Evolutionary conservation across 35 echinoderm and acorn worm species (phyloP).

Genomic region (Ophioderma brevispina): DNA sequence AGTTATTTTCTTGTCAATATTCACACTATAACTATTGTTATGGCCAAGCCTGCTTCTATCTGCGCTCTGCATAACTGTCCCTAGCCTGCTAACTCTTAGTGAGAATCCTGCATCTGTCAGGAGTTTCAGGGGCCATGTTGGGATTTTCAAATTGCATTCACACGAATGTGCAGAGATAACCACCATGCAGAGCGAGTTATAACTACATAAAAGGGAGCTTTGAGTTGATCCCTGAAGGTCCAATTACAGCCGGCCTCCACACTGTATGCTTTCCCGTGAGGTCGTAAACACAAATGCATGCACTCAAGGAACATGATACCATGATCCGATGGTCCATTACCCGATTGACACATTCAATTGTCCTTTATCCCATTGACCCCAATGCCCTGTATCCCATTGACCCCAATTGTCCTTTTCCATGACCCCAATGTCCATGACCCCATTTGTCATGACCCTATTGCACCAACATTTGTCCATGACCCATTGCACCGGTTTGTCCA

Average conservation of each 20-base stretch:
- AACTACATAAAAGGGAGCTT: not conserved
- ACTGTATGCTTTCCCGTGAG: slow-evolving; percentile 29
- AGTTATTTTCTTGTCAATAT: not conserved
- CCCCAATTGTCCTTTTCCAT: too few relatives aligned
- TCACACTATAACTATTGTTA: not conserved
- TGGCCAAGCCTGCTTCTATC: not conserved
- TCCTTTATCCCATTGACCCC: too few relatives aligned
- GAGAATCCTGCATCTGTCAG: not conserved
- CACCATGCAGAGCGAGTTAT: not conserved
- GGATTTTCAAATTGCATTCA: not conserved
- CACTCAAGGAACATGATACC: slow-evolving; percentile 52
- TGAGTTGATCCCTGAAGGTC: slow-evolving; percentile 36
- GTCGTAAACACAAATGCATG: slow-evolving; percentile 11
- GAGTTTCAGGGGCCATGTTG: not conserved
- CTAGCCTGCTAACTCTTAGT: not conserved
- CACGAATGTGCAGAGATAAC: not conserved
- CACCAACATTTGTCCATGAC: too few relatives aligned
- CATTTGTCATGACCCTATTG: too few relatives aligned
- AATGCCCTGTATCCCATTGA: too few relatives aligned
- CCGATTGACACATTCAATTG: too few relatives aligned
- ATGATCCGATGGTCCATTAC: too few relatives aligned
- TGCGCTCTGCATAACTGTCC: not conserved
- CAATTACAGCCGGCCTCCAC: slow-evolving; percentile 23
- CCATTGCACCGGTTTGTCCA: too few relatives aligned
- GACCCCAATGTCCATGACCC: too few relatives aligned